Evolutionary conservation across 2,888 invertebrate genomes (phyloP).

Genomic region (Rhyacophila evoluta): DNA sequence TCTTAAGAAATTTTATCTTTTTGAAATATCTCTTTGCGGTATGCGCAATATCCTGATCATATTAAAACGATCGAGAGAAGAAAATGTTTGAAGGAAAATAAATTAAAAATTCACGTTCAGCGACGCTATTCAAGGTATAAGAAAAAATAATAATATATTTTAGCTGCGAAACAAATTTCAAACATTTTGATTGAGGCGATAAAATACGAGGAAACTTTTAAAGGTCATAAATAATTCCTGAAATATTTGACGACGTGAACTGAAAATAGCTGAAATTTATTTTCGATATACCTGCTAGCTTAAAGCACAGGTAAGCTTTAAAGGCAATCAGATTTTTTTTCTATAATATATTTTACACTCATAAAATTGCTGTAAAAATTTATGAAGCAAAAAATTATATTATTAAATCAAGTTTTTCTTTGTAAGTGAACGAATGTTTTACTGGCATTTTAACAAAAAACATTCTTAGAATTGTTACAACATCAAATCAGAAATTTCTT

Average conservation of each 20-base stretch:
- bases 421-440: no score
- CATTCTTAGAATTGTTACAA: no score
- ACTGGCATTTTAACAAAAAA: no score
- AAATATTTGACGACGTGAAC: not conserved
- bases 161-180: constrained; percentile 1
- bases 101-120: not conserved
- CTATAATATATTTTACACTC: no score
- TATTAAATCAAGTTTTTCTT: no score
- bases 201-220: not conserved
- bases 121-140: not conserved
- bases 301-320: no score
- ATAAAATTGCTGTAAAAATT: no score
- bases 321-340: no score
- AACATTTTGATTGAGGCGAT: not conserved
- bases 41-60: not conserved
- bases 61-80: not conserved
- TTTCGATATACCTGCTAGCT: not conserved
- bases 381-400: no score
- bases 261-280: not conserved
- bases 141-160: not conserved
- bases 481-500: no score
- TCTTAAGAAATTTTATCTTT: no score
- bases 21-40: no score
- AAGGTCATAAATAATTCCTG: not conserved
- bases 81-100: not conserved